These are phyloP conservation scores for Alcis repandata DNA, from an alignment of 2,888 invertebrate genomes.

Conservation along the genomic window DNA sequence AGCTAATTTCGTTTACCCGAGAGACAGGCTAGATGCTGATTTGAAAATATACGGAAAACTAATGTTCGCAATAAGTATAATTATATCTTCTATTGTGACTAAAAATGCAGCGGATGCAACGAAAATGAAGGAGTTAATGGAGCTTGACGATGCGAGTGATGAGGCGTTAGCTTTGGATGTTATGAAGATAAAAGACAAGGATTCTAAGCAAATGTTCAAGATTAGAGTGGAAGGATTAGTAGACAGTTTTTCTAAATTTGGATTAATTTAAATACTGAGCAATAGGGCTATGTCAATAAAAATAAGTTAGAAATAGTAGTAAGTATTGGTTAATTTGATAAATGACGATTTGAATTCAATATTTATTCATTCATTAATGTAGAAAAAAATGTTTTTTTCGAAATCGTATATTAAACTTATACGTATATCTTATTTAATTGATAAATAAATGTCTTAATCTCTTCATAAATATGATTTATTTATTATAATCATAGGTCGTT, in stretches of 20 bases:
- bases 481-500: too few species aligned
- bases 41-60: slow-evolving; percentile 51
- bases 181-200: slow-evolving; percentile 3
- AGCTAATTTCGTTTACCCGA: slow-evolving; percentile 52
- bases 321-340: too few species aligned
- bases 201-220: slow-evolving; percentile 16
- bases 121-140: slow-evolving; percentile 25
- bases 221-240: slow-evolving; percentile 28
- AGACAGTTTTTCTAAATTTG: slow-evolving; percentile 38
- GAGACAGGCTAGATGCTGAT: slow-evolving; percentile 56
- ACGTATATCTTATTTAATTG: too few species aligned
- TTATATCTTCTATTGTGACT: slow-evolving; percentile 44
- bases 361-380: too few species aligned
- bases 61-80: slow-evolving; percentile 41
- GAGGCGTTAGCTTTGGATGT: background rate
- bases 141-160: background rate
- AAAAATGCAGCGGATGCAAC: slow-evolving; percentile 51
- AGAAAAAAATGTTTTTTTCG: too few species aligned
- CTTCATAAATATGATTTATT: too few species aligned
- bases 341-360: too few species aligned
- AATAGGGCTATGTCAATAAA: too few species aligned
- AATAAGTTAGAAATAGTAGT: too few species aligned
- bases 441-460: too few species aligned
- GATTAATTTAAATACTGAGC: slow-evolving; percentile 29
- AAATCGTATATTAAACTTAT: too few species aligned